Percentiles rank a stretch among this genome's conserved stretches.
Conservation (phyloP, 2,797 vertebrate species). For the Acrossocheilus fasciatus region DNA sequence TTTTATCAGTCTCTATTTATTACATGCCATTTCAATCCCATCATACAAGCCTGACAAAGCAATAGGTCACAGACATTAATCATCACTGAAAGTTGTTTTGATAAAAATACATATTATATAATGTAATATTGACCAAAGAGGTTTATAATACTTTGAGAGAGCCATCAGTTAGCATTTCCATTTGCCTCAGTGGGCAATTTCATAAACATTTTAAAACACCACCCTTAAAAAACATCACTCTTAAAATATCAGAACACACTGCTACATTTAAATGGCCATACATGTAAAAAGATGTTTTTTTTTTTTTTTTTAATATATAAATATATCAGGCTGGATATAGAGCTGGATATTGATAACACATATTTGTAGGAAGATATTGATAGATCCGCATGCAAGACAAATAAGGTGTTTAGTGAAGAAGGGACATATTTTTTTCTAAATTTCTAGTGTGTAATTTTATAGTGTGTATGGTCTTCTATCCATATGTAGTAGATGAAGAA, state of each 20-base stretch:
- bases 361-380: neutral
- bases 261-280: neutral
- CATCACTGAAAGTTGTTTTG: neutral
- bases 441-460: neutral
- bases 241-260: no score
- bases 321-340: neutral
- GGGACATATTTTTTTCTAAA: neutral
- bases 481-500: neutral
- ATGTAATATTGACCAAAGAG: neutral
- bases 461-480: neutral
- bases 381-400: neutral
- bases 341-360: neutral
- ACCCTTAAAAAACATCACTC: neutral
- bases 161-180: no score
- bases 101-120: neutral
- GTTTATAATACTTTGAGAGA: neutral
- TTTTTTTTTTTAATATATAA: no score
- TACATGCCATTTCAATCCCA: constrained; percentile 2
- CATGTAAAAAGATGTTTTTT: neutral
- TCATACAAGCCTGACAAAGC: neutral
- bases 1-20: constrained; percentile 3
- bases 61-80: neutral
- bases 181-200: neutral
- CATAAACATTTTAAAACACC: neutral
- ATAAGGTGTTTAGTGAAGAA: neutral